These are phyloP conservation scores for Pseudochirops cupreus DNA, from an alignment of 2,797 vertebrate species.

Conservation along the genomic window DNA sequence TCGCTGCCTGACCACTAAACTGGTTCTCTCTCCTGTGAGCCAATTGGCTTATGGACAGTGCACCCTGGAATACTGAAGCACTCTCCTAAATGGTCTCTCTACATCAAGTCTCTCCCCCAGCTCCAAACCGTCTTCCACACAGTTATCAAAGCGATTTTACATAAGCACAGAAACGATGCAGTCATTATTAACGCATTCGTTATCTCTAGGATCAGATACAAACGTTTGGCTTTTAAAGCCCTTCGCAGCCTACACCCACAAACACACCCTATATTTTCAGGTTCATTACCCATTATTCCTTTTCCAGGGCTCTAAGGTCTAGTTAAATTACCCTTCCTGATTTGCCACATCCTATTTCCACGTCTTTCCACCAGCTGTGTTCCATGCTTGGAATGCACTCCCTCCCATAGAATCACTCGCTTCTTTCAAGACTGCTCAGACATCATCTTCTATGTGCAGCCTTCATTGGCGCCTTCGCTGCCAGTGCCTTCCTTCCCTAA, in stretches of 20 bases:
- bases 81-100: background rate
- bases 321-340: background rate
- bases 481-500: background rate
- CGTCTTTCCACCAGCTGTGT: background rate
- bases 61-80: background rate
- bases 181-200: background rate
- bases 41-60: background rate
- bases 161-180: background rate
- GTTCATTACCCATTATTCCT: background rate
- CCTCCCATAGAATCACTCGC: background rate
- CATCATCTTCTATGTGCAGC: background rate
- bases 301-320: background rate
- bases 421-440: background rate
- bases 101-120: background rate
- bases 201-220: background rate
- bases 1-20: background rate
- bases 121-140: background rate
- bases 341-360: background rate
- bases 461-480: background rate
- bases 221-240: background rate
- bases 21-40: background rate
- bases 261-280: background rate
- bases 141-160: background rate
- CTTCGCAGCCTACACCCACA: background rate
- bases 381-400: background rate